These are phyloP conservation scores for Hexactinellida sp. DNA, from an alignment of 37 sponge, comb jelly and placozoan species.

Conservation along the genomic window DNA sequence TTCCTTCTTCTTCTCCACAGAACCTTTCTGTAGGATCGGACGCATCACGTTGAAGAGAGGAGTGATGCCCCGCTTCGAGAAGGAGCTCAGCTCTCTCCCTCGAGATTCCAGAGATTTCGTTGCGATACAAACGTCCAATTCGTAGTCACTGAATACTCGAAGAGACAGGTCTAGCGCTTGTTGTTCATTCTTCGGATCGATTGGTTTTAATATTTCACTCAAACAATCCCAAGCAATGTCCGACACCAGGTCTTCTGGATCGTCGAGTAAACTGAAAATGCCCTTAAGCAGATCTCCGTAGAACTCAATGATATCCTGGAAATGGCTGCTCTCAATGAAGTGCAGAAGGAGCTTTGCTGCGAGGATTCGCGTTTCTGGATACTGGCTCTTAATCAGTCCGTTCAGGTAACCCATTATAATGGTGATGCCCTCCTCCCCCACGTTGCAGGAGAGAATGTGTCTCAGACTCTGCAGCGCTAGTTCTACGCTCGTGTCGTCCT, in stretches of 20 bases:
- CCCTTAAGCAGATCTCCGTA: background rate
- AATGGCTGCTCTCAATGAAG: background rate
- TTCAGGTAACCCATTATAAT: background rate
- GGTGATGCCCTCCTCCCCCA: background rate
- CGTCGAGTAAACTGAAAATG: background rate
- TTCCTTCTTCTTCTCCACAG: slow-evolving; percentile 84
- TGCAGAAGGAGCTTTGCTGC: background rate
- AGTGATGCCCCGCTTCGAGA: background rate
- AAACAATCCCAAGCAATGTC: slow-evolving; percentile 14
- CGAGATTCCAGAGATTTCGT: background rate
- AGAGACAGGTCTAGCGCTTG: background rate
- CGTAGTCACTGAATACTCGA: background rate
- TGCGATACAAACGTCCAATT: slow-evolving; percentile 10
- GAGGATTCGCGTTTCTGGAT: background rate
- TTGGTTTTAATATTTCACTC: background rate
- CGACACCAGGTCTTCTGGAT: background rate
- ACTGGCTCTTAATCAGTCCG: background rate
- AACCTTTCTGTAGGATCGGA: slow-evolving; percentile 35
- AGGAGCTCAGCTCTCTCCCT: background rate
- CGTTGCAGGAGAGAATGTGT: background rate
- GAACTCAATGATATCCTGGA: background rate
- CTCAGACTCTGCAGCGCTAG: background rate
- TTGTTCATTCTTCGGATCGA: slow-evolving; percentile 5
- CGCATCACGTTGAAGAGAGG: slow-evolving; percentile 10
- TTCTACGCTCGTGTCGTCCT: background rate